phyloP scores from a whole-genome alignment of 2,797 vertebrate genomes.

The Trachurus trachurus region DNA sequence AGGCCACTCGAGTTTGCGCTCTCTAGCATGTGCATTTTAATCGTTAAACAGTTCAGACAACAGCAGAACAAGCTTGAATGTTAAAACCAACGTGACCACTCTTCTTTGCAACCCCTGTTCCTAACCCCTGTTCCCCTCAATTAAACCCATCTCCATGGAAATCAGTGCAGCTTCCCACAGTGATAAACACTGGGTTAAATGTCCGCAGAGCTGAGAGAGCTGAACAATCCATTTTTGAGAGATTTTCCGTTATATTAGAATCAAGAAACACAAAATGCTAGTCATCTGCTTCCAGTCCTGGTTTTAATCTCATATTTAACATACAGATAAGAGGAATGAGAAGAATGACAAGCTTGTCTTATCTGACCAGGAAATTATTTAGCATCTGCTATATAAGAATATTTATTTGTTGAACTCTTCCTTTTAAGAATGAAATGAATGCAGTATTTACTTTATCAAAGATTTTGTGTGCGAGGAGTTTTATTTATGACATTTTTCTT shows the following conservation, averaged over 20 bases:
- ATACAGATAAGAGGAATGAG: background rate
- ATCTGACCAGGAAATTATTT: no score
- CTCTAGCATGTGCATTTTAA: background rate
- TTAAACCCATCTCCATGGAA: slow-evolving; percentile 50
- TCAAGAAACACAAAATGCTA: background rate
- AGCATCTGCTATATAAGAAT: no score
- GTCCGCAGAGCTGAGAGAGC: slow-evolving; percentile 16
- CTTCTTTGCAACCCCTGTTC: background rate
- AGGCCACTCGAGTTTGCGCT: background rate
- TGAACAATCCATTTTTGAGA: background rate
- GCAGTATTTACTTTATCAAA: no score
- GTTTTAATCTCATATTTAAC: background rate
- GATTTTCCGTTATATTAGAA: slow-evolving; percentile 5
- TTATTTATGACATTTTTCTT: background rate
- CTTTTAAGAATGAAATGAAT: no score
- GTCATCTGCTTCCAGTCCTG: no score
- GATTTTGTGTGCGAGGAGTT: background rate
- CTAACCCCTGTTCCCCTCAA: slow-evolving; percentile 24
- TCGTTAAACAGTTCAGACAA: slow-evolving; percentile 1
- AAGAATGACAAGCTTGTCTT: no score
- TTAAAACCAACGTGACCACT: background rate
- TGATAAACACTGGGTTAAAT: slow-evolving; percentile 49
- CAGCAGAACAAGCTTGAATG: background rate
- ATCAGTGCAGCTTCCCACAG: slow-evolving; percentile 31
- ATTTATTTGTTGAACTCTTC: no score